Evolutionary conservation across 2,797 vertebrate species (phyloP).

Genomic region (Liparis tanakae): DNA sequence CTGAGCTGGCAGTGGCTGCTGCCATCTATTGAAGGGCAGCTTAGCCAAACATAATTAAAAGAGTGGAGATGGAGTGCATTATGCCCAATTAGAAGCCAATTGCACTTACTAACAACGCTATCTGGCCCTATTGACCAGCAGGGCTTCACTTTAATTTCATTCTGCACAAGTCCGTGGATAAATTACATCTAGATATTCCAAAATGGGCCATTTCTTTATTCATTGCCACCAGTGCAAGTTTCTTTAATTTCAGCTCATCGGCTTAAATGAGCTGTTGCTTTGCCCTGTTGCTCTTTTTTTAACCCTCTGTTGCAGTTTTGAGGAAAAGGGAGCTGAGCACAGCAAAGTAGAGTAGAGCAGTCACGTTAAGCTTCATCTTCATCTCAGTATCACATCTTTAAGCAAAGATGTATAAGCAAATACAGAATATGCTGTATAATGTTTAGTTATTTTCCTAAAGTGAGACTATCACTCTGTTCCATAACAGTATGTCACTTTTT

Average conservation of each 20-base stretch:
- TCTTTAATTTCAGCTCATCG: constrained; percentile 31
- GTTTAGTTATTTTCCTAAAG: neutral
- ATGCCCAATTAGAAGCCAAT: constrained; percentile 82
- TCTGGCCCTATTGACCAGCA: constrained; percentile 75
- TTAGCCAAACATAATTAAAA: constrained; percentile 81
- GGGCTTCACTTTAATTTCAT: constrained; percentile 71
- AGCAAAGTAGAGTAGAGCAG: neutral
- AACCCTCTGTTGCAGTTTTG: constrained; percentile 16
- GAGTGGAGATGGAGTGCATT: constrained; percentile 79
- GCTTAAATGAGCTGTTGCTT: constrained; percentile 22
- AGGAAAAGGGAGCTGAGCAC: constrained; percentile 6
- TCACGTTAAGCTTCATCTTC: neutral
- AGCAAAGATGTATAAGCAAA: neutral
- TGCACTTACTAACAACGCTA: constrained; percentile 79
- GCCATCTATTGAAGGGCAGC: constrained; percentile 75
- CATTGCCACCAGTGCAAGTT: constrained; percentile 55
- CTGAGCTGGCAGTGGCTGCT: constrained; percentile 67
- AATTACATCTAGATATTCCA: constrained; percentile 70
- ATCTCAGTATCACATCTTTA: constrained; percentile 7
- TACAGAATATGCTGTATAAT: neutral
- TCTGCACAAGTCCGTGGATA: constrained; percentile 66
- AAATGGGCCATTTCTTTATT: constrained; percentile 57
- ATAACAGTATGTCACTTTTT: neutral
- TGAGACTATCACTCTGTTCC: neutral
- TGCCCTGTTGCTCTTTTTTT: constrained; percentile 12